These are phyloP conservation scores for Mus minutoides DNA, from an alignment of 2,797 vertebrate genomes.

Conservation along the genomic window DNA sequence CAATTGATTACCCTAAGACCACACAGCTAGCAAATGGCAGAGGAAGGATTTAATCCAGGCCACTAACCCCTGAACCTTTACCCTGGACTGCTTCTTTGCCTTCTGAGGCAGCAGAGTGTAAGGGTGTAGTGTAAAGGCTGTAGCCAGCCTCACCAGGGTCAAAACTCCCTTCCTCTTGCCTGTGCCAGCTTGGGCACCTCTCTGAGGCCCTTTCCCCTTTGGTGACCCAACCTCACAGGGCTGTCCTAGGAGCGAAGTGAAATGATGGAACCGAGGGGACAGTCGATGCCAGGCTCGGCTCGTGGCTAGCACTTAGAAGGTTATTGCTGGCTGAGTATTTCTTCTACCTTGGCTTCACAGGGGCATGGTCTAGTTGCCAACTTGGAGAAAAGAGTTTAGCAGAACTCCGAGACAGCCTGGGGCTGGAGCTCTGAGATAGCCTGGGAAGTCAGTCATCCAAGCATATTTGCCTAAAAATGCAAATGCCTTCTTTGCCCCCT, in stretches of 20 bases:
- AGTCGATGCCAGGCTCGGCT: not conserved
- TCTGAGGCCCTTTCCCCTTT: conserved; percentile 40
- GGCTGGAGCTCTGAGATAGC: too few relatives aligned
- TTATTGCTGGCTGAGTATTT: conserved; percentile 44
- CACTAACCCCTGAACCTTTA: conserved; percentile 8
- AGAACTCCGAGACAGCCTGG: conserved; percentile 17
- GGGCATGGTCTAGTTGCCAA: conserved; percentile 58
- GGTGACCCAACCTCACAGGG: conserved; percentile 15
- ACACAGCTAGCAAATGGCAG: conserved; percentile 37
- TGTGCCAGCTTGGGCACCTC: conserved; percentile 33
- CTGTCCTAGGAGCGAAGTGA: conserved; percentile 47
- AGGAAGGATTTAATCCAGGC: conserved; percentile 26
- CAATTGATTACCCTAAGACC: conserved; percentile 5
- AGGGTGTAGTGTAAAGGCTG: not conserved
- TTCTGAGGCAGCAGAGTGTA: not conserved
- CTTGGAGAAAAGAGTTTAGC: conserved; percentile 74
- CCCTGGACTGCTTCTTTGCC: not conserved
- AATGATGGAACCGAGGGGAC: conserved; percentile 21
- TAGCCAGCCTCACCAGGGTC: conserved; percentile 28
- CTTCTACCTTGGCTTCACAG: conserved; percentile 32
- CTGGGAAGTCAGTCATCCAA: conserved; percentile 37
- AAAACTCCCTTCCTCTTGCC: not conserved
- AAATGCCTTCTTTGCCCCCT: conserved; percentile 64
- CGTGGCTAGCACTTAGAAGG: not conserved
- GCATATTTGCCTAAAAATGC: conserved; percentile 63